Evolutionary conservation across 2,113 vertebrate species (phyloP), one percentile per base, ranked within the genome.

Genomic region (Mustela lutreola): DNA sequence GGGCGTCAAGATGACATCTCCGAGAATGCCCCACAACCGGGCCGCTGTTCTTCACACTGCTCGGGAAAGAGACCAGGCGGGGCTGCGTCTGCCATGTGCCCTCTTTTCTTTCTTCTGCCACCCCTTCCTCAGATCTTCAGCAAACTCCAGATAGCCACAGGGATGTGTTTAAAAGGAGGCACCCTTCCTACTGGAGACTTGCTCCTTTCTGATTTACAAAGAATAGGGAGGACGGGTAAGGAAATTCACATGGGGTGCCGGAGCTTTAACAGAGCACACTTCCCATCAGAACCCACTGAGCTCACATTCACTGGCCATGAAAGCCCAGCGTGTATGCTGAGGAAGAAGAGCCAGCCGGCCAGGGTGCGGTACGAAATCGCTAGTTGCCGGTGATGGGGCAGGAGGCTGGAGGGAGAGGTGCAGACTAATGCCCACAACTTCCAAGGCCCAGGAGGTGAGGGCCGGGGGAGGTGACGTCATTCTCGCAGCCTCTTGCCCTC

Each of bases 21-120:
- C 4, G 7, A 0, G 15, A 45, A 22, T 1, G 36, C 45, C 19
- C 36, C 22, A 2, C 11, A 5, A 3, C 4, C 53, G 10, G 62
- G 56, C 14, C 50, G 16, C 19, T 6, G 39, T 76, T 76, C 45
- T 28, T 48, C 22, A 21, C 1, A 2, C 28, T 19, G 48, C 15
- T 10, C 11, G 19, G 24, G 33, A 7, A 36, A 14, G 16, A 2
- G 7, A 16, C 36, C 24, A 14, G 7, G 12, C 1, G 1, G 67
- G 65, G n/a, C 39, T 63, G 2, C 11, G 7, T 22, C 9, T 1
- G 11, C 9, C 33, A 24, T n/a, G n/a, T 2, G 22, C 60, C 33
- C 26, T 71, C 58, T 62, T 71, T 48, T 50, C 63, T 89, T 86
- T 79, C 42, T 50, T 71, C 70, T 1, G 6, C 5, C 0, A 0